These are phyloP conservation scores for Gadopsis bispinosus DNA, from an alignment of 2,797 vertebrate genomes.

Conservation along the genomic window DNA sequence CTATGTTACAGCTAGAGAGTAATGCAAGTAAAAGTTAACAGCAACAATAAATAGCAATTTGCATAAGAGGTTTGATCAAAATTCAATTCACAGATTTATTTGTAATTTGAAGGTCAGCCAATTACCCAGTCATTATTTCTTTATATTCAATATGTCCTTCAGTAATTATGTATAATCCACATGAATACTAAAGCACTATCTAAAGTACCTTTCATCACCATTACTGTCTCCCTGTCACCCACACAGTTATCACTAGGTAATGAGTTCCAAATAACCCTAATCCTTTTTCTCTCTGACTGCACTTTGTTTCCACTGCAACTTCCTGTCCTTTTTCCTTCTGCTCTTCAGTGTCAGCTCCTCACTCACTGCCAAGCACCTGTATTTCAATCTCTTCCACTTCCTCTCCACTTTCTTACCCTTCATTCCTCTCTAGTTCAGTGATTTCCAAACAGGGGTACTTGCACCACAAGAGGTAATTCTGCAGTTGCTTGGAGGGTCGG, in stretches of 20 bases:
- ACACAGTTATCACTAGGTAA: conserved; percentile 43
- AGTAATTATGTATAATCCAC: conserved; percentile 53
- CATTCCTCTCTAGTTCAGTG: conserved; percentile 18
- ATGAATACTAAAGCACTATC: conserved; percentile 36
- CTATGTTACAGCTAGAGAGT: background rate
- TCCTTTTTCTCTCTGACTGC: conserved; percentile 35
- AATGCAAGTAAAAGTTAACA: conserved; percentile 28
- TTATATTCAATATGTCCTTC: conserved; percentile 56
- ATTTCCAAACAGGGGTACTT: background rate
- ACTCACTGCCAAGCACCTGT: conserved; percentile 21
- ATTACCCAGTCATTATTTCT: conserved; percentile 48
- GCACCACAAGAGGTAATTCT: background rate
- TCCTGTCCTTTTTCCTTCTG: background rate
- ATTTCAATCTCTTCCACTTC: conserved; percentile 16
- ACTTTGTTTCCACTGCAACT: conserved; percentile 14
- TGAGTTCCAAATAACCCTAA: conserved; percentile 57
- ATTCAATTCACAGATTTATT: conserved; percentile 21
- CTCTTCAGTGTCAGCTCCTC: conserved; percentile 1
- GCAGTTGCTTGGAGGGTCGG: background rate
- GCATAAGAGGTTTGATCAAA: conserved; percentile 2
- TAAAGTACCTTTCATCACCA: conserved; percentile 48
- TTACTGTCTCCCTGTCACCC: conserved; percentile 38
- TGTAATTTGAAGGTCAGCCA: conserved; percentile 24
- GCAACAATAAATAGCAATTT: conserved; percentile 19
- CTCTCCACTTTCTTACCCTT: background rate